A percentile compares a stretch with the other conserved stretches of the same genome.
These are phyloP conservation scores for Galerucella nymphaeae DNA, from an alignment of 2,888 invertebrate genomes.

Conservation along the genomic window DNA sequence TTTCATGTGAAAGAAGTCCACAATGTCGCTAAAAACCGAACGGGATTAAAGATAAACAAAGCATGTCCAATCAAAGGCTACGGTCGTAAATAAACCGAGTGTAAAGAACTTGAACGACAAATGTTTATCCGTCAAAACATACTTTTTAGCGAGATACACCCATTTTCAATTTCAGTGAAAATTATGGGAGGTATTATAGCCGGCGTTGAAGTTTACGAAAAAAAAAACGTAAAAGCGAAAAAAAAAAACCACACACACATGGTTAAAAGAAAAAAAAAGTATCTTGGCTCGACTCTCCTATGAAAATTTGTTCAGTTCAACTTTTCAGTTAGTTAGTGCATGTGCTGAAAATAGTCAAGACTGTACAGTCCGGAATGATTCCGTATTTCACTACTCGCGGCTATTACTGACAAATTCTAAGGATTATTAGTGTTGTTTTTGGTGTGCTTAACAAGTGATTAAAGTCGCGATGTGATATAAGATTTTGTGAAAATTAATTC, in stretches of 20 bases:
- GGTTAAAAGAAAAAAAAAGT: slow-evolving; percentile 36
- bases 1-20: background rate
- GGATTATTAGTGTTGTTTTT: slow-evolving; percentile 32
- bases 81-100: slow-evolving; percentile 37
- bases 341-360: slow-evolving; percentile 57
- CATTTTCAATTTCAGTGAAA: slow-evolving; percentile 22
- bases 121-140: slow-evolving; percentile 37
- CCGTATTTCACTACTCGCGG: slow-evolving; percentile 13
- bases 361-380: slow-evolving; percentile 38
- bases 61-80: slow-evolving; percentile 32
- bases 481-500: slow-evolving; percentile 32
- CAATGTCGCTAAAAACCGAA: slow-evolving; percentile 2
- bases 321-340: slow-evolving; percentile 55
- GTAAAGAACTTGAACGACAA: slow-evolving; percentile 37
- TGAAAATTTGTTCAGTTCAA: slow-evolving; percentile 54
- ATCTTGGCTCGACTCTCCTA: slow-evolving; percentile 42
- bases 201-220: slow-evolving; percentile 35
- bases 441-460: slow-evolving; percentile 40
- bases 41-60: slow-evolving; percentile 29
- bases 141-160: slow-evolving; percentile 27
- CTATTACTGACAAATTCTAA: slow-evolving; percentile 11
- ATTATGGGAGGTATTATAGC: slow-evolving; percentile 24
- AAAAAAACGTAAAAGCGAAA: slow-evolving; percentile 41
- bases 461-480: slow-evolving; percentile 43
- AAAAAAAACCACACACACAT: slow-evolving; percentile 46